phyloP scores from a whole-genome alignment of 2,797 vertebrate genomes.

The Enteromius anoplus region DNA sequence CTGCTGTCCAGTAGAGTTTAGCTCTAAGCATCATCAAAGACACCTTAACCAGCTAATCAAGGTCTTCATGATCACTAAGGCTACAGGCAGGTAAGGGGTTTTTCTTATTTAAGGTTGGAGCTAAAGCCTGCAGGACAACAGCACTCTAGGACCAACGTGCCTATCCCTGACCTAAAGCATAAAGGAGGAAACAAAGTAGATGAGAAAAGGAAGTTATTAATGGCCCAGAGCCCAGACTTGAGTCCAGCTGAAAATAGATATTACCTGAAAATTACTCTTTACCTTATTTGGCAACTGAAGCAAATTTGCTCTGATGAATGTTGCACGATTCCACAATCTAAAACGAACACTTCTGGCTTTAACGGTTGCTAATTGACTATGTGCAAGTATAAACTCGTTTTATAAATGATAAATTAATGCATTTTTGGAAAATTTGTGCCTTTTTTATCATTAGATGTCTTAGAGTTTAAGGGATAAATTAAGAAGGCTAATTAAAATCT shows the following conservation, averaged over 20 bases:
- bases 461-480: not conserved
- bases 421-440: not conserved
- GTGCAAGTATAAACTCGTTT: not conserved
- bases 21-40: not conserved
- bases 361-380: not conserved
- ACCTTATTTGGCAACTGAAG: conserved; percentile 1
- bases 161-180: not conserved
- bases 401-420: not conserved
- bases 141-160: not conserved
- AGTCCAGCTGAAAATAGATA: conserved; percentile 9
- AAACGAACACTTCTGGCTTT: not conserved
- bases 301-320: conserved; percentile 24
- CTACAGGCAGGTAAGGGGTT: not conserved
- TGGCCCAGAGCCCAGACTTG: conserved; percentile 5
- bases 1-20: not conserved
- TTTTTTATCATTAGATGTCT: not conserved
- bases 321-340: not conserved
- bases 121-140: not conserved
- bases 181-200: not conserved
- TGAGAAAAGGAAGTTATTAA: not conserved
- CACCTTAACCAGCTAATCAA: not conserved
- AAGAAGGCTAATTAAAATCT: not conserved
- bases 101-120: not conserved
- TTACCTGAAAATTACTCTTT: conserved; percentile 14
- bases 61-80: not conserved